Evolutionary conservation across 2,797 vertebrate species (phyloP).

Genomic region (Myotis myotis): DNA sequence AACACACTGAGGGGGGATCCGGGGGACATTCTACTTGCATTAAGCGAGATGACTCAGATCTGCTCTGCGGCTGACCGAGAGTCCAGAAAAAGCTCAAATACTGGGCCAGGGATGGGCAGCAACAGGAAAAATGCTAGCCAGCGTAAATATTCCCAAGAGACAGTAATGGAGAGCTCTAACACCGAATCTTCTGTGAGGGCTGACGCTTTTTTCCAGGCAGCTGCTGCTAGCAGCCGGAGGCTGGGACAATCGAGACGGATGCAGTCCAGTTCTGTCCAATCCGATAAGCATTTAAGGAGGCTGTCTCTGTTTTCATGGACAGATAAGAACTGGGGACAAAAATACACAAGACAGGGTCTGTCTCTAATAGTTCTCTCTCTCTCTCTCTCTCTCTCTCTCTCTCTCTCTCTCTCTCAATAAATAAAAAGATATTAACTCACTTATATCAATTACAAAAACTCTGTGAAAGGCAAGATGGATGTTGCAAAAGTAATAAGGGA

Average conservation of each 20-base stretch:
- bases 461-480: background rate
- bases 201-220: slow-evolving; percentile 29
- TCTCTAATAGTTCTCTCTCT: background rate
- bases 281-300: slow-evolving; percentile 25
- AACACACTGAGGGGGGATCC: background rate
- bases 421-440: background rate
- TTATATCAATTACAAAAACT: slow-evolving; percentile 31
- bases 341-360: background rate
- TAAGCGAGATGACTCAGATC: slow-evolving; percentile 35
- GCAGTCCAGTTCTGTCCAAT: slow-evolving; percentile 9
- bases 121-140: background rate
- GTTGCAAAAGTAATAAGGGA: background rate
- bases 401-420: background rate
- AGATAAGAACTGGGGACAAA: background rate
- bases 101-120: background rate
- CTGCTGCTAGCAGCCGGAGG: slow-evolving; percentile 47
- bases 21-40: background rate
- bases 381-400: background rate
- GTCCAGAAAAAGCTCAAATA: slow-evolving; percentile 17
- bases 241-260: slow-evolving; percentile 48
- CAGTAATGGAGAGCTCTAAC: background rate
- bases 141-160: background rate
- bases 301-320: background rate
- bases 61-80: background rate
- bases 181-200: background rate